These are phyloP conservation scores for Phyllopteryx taeniolatus DNA, from an alignment of 2,113 vertebrate genomes.

Conservation along the genomic window DNA sequence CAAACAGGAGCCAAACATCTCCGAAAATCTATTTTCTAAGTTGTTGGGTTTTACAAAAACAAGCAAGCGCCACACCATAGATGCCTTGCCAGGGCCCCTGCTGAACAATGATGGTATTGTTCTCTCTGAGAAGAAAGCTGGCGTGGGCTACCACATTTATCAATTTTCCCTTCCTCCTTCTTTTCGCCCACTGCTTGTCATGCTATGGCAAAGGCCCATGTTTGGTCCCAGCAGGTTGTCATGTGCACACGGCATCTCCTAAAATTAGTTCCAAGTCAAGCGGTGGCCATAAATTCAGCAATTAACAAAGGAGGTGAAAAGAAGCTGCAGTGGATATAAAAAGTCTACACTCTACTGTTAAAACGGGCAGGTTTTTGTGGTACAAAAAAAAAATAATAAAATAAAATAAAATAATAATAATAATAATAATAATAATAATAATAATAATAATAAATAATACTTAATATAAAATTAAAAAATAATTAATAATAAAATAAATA, in stretches of 20 bases:
- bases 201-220: slow-evolving; percentile 68
- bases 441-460: too few relatives aligned
- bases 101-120: slow-evolving; percentile 79
- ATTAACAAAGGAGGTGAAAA: too few relatives aligned
- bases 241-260: slow-evolving; percentile 64
- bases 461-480: too few relatives aligned
- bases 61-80: slow-evolving; percentile 57
- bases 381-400: too few relatives aligned
- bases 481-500: too few relatives aligned
- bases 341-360: too few relatives aligned
- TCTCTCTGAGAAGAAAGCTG: slow-evolving; percentile 74
- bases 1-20: slow-evolving; percentile 46
- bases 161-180: slow-evolving; percentile 71
- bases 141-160: slow-evolving; percentile 72
- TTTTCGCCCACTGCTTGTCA: slow-evolving; percentile 72
- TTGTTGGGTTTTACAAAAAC: slow-evolving; percentile 70
- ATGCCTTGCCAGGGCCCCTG: slow-evolving; percentile 69
- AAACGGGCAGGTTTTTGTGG: too few relatives aligned
- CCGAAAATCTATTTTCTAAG: slow-evolving; percentile 73
- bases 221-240: slow-evolving; percentile 74
- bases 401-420: too few relatives aligned
- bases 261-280: slow-evolving; percentile 73
- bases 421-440: too few relatives aligned
- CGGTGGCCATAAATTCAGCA: slow-evolving; percentile 19
- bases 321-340: too few relatives aligned